Percentiles rank a stretch among this genome's conserved stretches.
These are phyloP conservation scores for Gallirallus australis DNA, from an alignment of 2,797 vertebrate species.

Conservation along the genomic window DNA sequence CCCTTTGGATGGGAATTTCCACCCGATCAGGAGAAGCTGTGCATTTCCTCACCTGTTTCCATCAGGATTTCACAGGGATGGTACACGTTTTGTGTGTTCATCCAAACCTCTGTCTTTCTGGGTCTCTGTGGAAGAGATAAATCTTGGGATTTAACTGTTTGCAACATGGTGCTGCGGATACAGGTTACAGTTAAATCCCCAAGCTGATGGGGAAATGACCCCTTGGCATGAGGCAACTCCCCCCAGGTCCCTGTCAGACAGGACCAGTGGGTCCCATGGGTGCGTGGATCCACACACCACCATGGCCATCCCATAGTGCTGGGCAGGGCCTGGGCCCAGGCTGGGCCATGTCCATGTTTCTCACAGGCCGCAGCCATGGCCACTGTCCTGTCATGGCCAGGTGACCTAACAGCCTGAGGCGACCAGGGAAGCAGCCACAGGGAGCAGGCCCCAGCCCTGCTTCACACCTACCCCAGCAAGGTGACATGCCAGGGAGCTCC, in stretches of 20 bases:
- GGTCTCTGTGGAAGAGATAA: background rate
- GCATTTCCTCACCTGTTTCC: background rate
- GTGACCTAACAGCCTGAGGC: background rate
- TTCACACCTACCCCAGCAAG: background rate
- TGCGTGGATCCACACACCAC: accelerated
- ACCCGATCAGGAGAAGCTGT: background rate
- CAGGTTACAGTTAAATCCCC: no score
- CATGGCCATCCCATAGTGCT: background rate
- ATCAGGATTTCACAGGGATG: background rate
- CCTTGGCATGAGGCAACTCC: accelerated
- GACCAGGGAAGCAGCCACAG: accelerated
- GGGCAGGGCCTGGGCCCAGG: background rate
- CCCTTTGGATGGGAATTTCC: background rate
- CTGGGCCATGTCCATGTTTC: accelerated
- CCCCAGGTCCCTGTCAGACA: accelerated
- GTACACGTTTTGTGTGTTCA: background rate
- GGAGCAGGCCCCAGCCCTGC: background rate
- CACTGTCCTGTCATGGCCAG: accelerated
- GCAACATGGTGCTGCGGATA: no score
- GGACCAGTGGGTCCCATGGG: background rate
- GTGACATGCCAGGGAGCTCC: background rate
- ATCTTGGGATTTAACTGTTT: no score
- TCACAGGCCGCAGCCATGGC: accelerated
- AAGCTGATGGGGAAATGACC: accelerated
- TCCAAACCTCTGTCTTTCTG: background rate